Evolutionary conservation across 2,888 invertebrate species (phyloP).

Genomic region (Dorcus hopei): DNA sequence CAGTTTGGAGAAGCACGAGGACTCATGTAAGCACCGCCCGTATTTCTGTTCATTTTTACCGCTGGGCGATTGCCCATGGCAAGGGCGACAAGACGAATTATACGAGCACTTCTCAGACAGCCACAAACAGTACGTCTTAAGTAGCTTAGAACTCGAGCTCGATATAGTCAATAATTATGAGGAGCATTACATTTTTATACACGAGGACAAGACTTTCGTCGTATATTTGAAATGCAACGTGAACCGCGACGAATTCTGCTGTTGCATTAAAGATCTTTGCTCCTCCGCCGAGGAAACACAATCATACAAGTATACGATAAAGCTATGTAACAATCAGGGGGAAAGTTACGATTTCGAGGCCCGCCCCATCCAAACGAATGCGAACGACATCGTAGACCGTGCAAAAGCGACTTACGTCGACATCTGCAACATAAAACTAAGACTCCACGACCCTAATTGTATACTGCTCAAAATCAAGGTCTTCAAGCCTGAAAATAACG

Average conservation of each 20-base stretch:
- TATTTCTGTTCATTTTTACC: conserved; percentile 29
- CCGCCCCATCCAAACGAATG: not conserved
- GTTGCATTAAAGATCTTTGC: conserved; percentile 32
- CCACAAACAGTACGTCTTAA: conserved; percentile 35
- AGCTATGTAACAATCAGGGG: not conserved
- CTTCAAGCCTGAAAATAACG: not conserved
- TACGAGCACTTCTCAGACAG: conserved; percentile 35
- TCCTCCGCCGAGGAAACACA: not conserved
- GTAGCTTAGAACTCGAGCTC: conserved; percentile 35
- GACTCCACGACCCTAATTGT: not conserved
- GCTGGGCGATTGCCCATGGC: conserved; percentile 34
- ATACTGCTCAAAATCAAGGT: not conserved
- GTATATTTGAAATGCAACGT: conserved; percentile 31
- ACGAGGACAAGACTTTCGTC: conserved; percentile 34
- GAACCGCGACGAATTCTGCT: conserved; percentile 29
- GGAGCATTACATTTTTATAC: conserved; percentile 34
- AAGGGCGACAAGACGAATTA: conserved; percentile 31
- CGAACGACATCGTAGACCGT: not conserved
- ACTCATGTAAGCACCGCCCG: conserved; percentile 30
- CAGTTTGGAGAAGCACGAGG: conserved; percentile 33
- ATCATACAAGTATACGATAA: not conserved
- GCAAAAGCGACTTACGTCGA: not conserved
- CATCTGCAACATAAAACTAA: not conserved
- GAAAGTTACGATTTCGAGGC: not conserved
- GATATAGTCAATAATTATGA: conserved; percentile 37